Conservation (phyloP, 2,888 invertebrate species). For the Philereme vetulata region DNA sequence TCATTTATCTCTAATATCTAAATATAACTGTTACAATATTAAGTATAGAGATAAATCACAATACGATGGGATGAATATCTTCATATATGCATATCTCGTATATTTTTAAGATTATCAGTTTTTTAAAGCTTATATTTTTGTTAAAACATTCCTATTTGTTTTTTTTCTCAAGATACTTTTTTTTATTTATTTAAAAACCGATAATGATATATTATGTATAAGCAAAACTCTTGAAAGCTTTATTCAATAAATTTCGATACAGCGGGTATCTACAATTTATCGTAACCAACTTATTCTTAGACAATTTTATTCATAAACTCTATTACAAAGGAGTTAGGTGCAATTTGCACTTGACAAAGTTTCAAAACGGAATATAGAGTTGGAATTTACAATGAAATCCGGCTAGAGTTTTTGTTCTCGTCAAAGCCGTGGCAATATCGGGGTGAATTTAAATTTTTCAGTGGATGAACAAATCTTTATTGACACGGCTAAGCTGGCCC, state of each 20-base stretch:
- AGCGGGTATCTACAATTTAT: conserved; percentile 36
- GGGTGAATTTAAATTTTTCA: conserved; percentile 60
- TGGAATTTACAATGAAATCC: conserved; percentile 42
- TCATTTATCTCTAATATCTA: too few relatives aligned
- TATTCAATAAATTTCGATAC: conserved; percentile 34
- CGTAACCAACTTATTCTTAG: conserved; percentile 26
- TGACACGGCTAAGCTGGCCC: conserved; percentile 49
- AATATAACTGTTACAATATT: too few relatives aligned
- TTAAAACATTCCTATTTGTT: too few relatives aligned
- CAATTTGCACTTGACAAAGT: conserved; percentile 36
- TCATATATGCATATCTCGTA: too few relatives aligned
- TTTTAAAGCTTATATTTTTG: too few relatives aligned
- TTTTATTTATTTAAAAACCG: too few relatives aligned
- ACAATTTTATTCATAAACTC: conserved; percentile 29
- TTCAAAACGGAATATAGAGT: conserved; percentile 36
- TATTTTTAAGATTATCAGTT: too few relatives aligned
- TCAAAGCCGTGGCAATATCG: conserved; percentile 49
- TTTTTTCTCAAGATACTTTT: too few relatives aligned
- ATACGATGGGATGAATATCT: too few relatives aligned
- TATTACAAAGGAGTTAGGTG: conserved; percentile 38
- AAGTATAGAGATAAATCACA: too few relatives aligned
- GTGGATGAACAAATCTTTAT: conserved; percentile 57
- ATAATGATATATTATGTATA: too few relatives aligned
- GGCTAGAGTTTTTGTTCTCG: conserved; percentile 46
- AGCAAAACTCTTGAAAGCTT: conserved; percentile 36